Conservation (phyloP, 2,888 invertebrate genomes). For the Chrysomela aeneicollis region DNA sequence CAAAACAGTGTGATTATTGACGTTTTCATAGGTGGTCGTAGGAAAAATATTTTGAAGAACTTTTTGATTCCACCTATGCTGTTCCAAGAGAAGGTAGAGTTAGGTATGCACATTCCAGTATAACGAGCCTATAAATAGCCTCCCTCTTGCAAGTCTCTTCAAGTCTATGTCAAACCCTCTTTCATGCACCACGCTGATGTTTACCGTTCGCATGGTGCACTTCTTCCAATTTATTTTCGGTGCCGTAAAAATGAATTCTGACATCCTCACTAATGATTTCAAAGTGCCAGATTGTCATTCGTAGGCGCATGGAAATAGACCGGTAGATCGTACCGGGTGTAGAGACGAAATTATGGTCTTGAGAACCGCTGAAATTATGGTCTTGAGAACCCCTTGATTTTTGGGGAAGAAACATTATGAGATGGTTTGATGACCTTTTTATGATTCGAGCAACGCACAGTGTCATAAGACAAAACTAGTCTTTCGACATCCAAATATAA, state of each 20-base stretch:
- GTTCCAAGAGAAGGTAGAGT: neutral
- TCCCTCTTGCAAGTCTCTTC: constrained; percentile 5
- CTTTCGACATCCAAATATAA: too few relatives aligned
- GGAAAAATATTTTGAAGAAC: too few relatives aligned
- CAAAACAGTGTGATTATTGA: too few relatives aligned
- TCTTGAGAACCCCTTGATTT: too few relatives aligned
- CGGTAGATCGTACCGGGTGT: constrained; percentile 25
- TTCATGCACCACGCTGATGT: neutral
- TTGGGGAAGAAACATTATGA: too few relatives aligned
- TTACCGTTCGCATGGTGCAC: neutral
- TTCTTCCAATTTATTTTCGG: constrained; percentile 4
- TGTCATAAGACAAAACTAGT: too few relatives aligned
- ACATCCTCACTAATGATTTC: constrained; percentile 2
- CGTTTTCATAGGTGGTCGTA: too few relatives aligned
- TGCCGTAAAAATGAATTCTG: neutral
- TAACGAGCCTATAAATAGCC: constrained; percentile 3
- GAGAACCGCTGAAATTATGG: too few relatives aligned
- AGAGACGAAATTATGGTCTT: neutral
- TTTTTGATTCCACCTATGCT: neutral
- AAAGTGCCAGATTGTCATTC: neutral
- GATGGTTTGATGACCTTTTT: too few relatives aligned
- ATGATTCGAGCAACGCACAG: too few relatives aligned
- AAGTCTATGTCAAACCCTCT: constrained; percentile 3
- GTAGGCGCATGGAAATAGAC: constrained; percentile 14
- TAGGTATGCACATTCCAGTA: constrained; percentile 1